phyloP scores from a whole-genome alignment of 53 echinoderm and acorn worm species.

The Holothuria leucospilota region DNA sequence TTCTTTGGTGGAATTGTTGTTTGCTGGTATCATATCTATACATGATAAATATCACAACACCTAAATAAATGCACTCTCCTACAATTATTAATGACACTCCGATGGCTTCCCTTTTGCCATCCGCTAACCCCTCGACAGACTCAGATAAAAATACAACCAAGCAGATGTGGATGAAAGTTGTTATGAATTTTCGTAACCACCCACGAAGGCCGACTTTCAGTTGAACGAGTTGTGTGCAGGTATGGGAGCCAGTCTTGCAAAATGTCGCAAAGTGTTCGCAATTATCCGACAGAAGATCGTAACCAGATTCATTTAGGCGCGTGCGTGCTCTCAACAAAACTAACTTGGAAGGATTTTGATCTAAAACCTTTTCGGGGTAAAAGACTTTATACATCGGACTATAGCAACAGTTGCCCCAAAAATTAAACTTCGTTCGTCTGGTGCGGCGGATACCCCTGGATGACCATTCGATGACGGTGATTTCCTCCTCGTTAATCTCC shows the following conservation, averaged over 20 bases:
- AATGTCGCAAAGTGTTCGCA: conserved; percentile 64
- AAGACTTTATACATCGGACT: conserved; percentile 48
- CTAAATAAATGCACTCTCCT: neutral
- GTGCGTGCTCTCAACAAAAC: conserved; percentile 60
- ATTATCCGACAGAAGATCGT: conserved; percentile 39
- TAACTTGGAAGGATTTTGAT: conserved; percentile 36
- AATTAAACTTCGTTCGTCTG: neutral
- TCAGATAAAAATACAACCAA: neutral
- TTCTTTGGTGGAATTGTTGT: neutral
- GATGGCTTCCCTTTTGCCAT: neutral
- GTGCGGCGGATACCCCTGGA: neutral
- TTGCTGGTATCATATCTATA: neutral
- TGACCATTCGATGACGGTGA: conserved; percentile 22
- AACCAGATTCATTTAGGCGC: conserved; percentile 52
- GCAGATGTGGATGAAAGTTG: neutral
- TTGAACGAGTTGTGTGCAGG: neutral
- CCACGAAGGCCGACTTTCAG: neutral
- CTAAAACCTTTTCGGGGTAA: conserved; percentile 35
- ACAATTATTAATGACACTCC: neutral
- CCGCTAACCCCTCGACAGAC: neutral
- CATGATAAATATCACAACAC: neutral
- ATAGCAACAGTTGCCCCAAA: conserved; percentile 1
- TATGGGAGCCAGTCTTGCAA: conserved; percentile 50
- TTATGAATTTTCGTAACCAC: neutral
- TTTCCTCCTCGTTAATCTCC: neutral